phyloP scores from a whole-genome alignment of 2,888 invertebrate species.

The Netelia melanura region DNA sequence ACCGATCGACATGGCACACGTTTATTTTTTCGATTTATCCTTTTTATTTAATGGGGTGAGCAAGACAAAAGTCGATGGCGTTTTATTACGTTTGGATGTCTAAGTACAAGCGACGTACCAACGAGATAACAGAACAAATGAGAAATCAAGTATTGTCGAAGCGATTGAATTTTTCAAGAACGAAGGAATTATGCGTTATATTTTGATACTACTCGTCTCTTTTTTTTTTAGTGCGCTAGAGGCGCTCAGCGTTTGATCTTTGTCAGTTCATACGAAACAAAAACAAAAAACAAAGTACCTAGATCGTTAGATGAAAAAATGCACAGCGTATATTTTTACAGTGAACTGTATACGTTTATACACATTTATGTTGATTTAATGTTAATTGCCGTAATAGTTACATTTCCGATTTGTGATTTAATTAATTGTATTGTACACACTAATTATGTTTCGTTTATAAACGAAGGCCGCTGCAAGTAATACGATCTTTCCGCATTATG shows the following conservation, averaged over 20 bases:
- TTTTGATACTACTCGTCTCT: conserved; percentile 37
- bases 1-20: conserved; percentile 2
- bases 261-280: conserved; percentile 10
- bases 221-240: neutral
- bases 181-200: conserved; percentile 4
- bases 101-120: conserved; percentile 14
- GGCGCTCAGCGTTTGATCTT: conserved; percentile 12
- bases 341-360: conserved; percentile 76
- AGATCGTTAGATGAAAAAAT: conserved; percentile 68
- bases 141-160: conserved; percentile 18
- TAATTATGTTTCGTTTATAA: conserved; percentile 61
- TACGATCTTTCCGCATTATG: conserved; percentile 58
- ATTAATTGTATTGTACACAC: conserved; percentile 72
- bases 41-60: conserved; percentile 7
- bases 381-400: conserved; percentile 78
- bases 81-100: conserved; percentile 21
- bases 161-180: conserved; percentile 12
- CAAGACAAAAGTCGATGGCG: conserved; percentile 1
- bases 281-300: conserved; percentile 26
- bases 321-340: conserved; percentile 79
- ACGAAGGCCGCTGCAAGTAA: conserved; percentile 60
- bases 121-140: conserved; percentile 28
- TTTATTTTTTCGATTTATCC: conserved; percentile 33
- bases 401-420: conserved; percentile 79
- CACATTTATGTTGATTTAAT: conserved; percentile 76